Conservation (phyloP, 2,888 invertebrate genomes). For the Holacanthella duospinosa region DNA sequence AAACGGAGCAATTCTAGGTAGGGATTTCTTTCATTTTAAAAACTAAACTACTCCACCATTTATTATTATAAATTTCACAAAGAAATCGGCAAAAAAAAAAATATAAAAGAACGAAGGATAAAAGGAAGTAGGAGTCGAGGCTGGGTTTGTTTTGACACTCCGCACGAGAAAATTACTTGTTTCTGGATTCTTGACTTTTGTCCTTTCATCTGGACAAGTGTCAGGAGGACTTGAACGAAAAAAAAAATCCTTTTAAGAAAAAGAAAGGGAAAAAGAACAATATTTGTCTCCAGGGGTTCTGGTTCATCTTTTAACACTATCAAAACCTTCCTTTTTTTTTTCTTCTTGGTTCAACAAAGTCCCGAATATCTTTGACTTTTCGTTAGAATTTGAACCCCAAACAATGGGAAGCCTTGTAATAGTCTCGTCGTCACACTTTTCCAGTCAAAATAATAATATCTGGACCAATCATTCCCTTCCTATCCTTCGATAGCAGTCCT, state of each 20-base stretch:
- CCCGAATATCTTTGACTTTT: background rate
- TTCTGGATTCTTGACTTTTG: background rate
- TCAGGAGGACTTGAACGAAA: background rate
- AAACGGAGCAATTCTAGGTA: background rate
- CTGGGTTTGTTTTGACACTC: constrained; percentile 35
- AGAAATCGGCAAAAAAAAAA: constrained; percentile 7
- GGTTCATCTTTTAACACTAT: constrained; percentile 8
- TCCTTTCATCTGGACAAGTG: constrained; percentile 4
- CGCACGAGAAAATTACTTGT: constrained; percentile 35
- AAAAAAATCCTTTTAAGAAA: background rate
- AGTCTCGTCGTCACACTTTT: constrained; percentile 33
- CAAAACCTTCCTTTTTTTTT: background rate
- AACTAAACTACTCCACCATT: background rate
- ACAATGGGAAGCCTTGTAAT: background rate
- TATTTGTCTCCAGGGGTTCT: constrained; percentile 16
- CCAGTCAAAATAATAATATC: constrained; percentile 36
- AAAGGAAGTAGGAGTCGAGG: constrained; percentile 11
- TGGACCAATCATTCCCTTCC: too few species aligned
- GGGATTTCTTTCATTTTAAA: background rate
- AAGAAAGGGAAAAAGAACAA: constrained; percentile 11
- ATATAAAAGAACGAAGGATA: too few species aligned
- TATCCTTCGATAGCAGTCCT: too few species aligned
- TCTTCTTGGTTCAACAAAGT: background rate
- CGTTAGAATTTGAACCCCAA: background rate
- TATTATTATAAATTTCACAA: background rate